Evolutionary conservation across 2,888 invertebrate genomes (phyloP), one percentile per base, ranked within the genome.

Genomic region (Apocheima hispidaria): DNA sequence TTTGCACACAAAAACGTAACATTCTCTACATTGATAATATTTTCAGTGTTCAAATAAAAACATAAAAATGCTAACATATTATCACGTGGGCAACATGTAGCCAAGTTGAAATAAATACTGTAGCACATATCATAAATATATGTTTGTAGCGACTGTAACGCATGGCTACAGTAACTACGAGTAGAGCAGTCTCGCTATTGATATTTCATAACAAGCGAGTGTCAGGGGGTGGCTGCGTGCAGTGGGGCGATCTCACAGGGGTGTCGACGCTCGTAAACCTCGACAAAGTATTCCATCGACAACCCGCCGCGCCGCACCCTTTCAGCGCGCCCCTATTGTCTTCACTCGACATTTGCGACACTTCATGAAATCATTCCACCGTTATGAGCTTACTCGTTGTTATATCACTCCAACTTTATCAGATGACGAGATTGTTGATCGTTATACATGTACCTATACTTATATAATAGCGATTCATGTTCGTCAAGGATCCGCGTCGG

Each of bases 231-330:
- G 82, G 83, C 73, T 71, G 74, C 75, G 77, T 73, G 75, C 81
- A 78, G 62, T 69, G 77, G 65, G 76, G 76, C 75, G 76, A 65
- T 60, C 71, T 75, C 69, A 68, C 72, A 83, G 84, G 86, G 87
- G 84, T 84, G 86, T 83, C 81, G 70, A 71, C 78, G 78, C 83
- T 87, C 86, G 86, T 87, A 87, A 87, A 88, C 86, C 85, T 84
- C 86, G 78, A 87, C 88, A 86, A 87, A 85, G 88, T 89, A 89
- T 90, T 88, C 83, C 84, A 87, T 85, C 85, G 87, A 86, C 85
- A 84, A 74, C 81, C 83, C 80, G 72, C 79, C 76, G 78, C 72
- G 76, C 77, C 70, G 73, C 72, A 72, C 77, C 73, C 77, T 75
- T 75, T 75, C 76, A 74, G 75, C 75, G 69, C 84, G 81, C 79